These are phyloP conservation scores for Naja naja DNA, from an alignment of 2,113 vertebrate genomes.

Conservation along the genomic window DNA sequence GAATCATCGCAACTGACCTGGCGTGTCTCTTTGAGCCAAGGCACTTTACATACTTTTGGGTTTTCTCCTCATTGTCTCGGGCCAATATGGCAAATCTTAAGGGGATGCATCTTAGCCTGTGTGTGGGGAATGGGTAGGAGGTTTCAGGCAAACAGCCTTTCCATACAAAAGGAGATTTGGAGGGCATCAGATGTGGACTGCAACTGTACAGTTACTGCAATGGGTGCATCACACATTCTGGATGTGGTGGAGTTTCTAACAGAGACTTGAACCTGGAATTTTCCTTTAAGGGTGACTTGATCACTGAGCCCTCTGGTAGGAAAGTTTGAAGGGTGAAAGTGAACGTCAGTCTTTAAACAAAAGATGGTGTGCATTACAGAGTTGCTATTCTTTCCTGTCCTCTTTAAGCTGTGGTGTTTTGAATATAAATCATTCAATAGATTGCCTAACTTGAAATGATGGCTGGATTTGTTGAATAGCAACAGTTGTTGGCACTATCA, in stretches of 20 bases:
- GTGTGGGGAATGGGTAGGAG: too few relatives aligned
- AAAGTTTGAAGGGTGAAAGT: neutral
- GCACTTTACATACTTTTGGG: neutral
- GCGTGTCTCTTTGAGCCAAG: neutral
- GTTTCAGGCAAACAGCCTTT: neutral
- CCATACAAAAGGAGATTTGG: neutral
- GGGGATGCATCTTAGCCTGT: neutral
- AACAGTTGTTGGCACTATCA: neutral
- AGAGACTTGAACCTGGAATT: neutral
- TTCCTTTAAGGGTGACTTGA: neutral
- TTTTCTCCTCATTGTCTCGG: neutral
- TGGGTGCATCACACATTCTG: neutral
- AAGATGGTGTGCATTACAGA: neutral
- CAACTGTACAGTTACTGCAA: neutral
- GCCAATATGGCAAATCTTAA: neutral
- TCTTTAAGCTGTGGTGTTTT: neutral
- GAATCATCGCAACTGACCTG: neutral
- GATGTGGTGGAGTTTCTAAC: neutral
- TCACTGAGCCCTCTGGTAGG: neutral
- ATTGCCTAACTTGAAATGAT: neutral
- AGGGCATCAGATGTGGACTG: neutral
- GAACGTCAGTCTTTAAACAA: neutral
- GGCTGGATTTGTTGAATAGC: neutral
- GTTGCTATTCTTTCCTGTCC: neutral
- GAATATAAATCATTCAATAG: neutral